Conservation (phyloP, 2,113 vertebrate species). For the Sporophila hypoxantha region DNA sequence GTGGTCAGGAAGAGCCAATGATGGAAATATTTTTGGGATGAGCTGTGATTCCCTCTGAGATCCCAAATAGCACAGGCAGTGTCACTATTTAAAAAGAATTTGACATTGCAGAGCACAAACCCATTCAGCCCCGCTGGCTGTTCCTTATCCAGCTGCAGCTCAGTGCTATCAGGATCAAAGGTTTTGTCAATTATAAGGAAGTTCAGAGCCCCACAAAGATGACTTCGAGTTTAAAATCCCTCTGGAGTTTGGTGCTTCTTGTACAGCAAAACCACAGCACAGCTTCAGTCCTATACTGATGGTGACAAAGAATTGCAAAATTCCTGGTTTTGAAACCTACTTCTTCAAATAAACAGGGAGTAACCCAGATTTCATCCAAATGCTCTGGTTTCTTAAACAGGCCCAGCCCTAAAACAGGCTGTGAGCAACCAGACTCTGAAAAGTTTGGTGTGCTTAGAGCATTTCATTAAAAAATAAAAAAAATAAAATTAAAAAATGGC, state of each 20-base stretch:
- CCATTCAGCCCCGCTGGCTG: background rate
- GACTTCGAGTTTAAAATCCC: background rate
- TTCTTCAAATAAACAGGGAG: background rate
- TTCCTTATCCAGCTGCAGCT: background rate
- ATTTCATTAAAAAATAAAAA: background rate
- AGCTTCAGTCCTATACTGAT: background rate
- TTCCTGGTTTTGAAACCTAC: background rate
- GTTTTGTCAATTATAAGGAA: background rate
- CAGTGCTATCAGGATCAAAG: fast-evolving
- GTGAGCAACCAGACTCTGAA: background rate
- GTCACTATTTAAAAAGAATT: background rate
- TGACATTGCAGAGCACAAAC: background rate
- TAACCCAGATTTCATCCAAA: background rate
- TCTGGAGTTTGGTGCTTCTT: background rate
- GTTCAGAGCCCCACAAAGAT: background rate
- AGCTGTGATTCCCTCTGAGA: background rate
- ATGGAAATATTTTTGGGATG: slow-evolving; percentile 3
- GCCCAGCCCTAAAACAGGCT: background rate
- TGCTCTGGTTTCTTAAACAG: background rate
- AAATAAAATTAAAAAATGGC: background rate
- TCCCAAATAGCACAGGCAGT: background rate
- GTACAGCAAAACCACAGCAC: background rate
- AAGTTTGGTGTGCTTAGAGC: background rate
- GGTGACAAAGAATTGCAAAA: background rate
- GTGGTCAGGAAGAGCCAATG: background rate